Evolutionary conservation across 2,113 vertebrate genomes (phyloP).

Genomic region (Spheniscus mendiculus): DNA sequence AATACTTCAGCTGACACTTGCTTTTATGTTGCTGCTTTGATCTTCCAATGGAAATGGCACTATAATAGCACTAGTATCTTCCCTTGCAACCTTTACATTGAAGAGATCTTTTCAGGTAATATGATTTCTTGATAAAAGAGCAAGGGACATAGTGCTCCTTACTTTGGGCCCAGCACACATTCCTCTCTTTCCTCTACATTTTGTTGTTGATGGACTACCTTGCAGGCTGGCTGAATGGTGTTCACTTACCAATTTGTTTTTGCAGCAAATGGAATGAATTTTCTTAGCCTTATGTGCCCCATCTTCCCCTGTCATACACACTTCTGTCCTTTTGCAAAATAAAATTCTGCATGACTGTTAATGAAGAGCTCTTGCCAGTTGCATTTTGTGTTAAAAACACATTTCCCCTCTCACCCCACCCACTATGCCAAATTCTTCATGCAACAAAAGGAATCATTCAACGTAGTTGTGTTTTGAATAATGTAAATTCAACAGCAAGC

Average conservation of each 20-base stretch:
- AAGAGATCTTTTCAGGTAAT: not conserved
- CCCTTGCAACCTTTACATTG: not conserved
- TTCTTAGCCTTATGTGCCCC: not conserved
- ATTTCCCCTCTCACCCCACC: not conserved
- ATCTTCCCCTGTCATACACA: not conserved
- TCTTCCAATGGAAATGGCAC: not conserved
- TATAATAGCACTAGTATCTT: not conserved
- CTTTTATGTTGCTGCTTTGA: conserved; percentile 38
- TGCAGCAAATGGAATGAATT: not conserved
- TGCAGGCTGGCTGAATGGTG: not conserved
- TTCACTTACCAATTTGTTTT: not conserved
- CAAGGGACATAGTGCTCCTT: not conserved
- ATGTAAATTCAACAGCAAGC: not conserved
- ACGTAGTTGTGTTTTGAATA: not conserved
- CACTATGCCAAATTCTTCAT: not conserved
- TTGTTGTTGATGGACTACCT: not conserved
- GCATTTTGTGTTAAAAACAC: not conserved
- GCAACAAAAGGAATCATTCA: not conserved
- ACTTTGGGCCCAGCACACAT: not conserved
- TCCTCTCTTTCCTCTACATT: not conserved
- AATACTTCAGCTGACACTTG: not conserved
- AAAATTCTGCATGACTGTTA: not conserved
- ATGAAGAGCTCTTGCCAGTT: not conserved
- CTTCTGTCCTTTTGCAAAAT: not conserved
- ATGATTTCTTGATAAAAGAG: not conserved